phyloP scores from a whole-genome alignment of 2,888 invertebrate genomes.

The Nezara viridula region DNA sequence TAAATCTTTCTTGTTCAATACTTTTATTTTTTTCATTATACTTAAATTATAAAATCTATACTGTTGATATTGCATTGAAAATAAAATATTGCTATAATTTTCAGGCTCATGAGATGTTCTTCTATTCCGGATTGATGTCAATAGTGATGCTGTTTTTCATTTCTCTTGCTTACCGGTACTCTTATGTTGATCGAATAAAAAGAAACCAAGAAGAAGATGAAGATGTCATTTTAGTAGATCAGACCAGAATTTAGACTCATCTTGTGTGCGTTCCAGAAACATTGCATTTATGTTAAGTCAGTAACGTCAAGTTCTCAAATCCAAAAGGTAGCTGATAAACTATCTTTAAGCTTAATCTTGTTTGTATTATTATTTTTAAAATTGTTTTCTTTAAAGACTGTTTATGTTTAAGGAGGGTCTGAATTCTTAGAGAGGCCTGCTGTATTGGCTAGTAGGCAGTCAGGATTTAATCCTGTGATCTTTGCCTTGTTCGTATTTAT shows the following conservation, averaged over 20 bases:
- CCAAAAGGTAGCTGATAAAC: too few relatives aligned
- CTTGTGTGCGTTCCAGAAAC: background rate
- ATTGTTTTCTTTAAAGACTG: too few relatives aligned
- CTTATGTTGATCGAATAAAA: slow-evolving; percentile 72
- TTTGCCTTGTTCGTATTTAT: too few relatives aligned
- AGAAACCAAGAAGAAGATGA: background rate
- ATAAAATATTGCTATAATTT: slow-evolving; percentile 68
- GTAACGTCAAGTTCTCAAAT: background rate
- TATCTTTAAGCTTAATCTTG: too few relatives aligned
- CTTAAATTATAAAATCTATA: too few relatives aligned
- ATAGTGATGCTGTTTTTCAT: slow-evolving; percentile 86
- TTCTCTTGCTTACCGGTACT: slow-evolving; percentile 84
- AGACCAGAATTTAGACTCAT: background rate
- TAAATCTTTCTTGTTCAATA: slow-evolving; percentile 68
- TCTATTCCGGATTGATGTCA: slow-evolving; percentile 89
- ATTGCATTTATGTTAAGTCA: background rate
- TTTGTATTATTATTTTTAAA: background rate
- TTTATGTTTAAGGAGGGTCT: too few relatives aligned
- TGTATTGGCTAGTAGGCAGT: too few relatives aligned
- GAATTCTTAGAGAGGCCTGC: too few relatives aligned
- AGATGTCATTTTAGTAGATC: background rate
- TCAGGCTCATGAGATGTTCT: slow-evolving; percentile 88
- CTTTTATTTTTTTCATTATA: too few relatives aligned
- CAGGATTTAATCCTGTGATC: too few relatives aligned
- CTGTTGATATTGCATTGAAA: too few relatives aligned